Conservation (phyloP, 2,888 invertebrate genomes). For the Hydropsyche betteni region DNA sequence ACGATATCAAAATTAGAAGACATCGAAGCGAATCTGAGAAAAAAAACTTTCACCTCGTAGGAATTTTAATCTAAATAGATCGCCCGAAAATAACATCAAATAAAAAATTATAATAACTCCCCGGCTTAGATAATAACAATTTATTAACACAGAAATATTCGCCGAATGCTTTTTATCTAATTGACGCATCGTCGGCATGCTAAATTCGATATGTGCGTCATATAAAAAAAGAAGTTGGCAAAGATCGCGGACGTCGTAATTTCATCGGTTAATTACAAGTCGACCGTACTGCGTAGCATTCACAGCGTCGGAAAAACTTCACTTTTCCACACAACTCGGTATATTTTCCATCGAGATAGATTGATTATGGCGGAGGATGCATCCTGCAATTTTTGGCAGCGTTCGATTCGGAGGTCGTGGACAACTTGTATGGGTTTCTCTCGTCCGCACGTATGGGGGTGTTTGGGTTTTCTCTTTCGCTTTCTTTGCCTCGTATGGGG, state of each 20-base stretch:
- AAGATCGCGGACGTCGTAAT: slow-evolving; percentile 23
- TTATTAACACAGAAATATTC: slow-evolving; percentile 17
- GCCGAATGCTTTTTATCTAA: slow-evolving; percentile 24
- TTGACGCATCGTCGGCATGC: slow-evolving; percentile 22
- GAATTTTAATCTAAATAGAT: too few species aligned
- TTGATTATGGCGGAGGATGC: too few species aligned
- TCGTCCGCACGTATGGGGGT: not conserved
- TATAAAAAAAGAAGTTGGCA: slow-evolving; percentile 24
- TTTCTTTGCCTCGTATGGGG: slow-evolving; percentile 3
- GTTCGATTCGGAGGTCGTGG: slow-evolving; percentile 1
- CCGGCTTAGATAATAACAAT: slow-evolving; percentile 14
- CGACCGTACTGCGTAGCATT: slow-evolving; percentile 24
- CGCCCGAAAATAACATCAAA: too few species aligned
- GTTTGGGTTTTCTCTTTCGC: too few species aligned
- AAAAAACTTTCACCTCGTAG: too few species aligned
- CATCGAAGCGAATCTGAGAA: too few species aligned
- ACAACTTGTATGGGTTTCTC: not conserved
- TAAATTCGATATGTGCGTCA: slow-evolving; percentile 21
- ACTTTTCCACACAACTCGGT: too few species aligned
- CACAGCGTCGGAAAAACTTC: not conserved
- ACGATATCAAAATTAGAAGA: too few species aligned
- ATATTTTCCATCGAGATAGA: too few species aligned
- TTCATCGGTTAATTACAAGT: slow-evolving; percentile 40
- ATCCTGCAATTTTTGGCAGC: not conserved
- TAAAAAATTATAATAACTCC: slow-evolving; percentile 8